phyloP scores from a whole-genome alignment of 2,888 invertebrate species.

The Philonicus albiceps region DNA sequence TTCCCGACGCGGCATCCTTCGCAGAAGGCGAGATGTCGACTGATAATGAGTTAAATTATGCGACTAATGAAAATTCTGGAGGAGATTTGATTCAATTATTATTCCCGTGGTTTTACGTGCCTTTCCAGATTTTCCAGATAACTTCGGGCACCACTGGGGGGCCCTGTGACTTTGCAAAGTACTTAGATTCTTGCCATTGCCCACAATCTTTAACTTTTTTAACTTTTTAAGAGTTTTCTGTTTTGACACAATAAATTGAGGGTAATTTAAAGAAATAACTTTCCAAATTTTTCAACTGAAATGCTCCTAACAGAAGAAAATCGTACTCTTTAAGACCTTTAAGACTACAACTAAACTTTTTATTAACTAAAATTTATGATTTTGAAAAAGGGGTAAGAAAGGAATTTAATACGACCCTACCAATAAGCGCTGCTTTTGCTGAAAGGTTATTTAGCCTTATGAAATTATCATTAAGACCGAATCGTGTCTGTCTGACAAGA shows the following conservation, averaged over 20 bases:
- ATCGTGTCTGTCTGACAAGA: no score
- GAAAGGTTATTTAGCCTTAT: no score
- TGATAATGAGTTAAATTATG: conserved; percentile 37
- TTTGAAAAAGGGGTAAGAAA: no score
- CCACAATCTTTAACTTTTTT: background rate
- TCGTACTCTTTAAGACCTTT: background rate
- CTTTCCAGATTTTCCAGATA: background rate
- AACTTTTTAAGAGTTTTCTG: background rate
- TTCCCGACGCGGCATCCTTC: background rate
- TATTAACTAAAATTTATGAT: no score
- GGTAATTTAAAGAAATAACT: background rate
- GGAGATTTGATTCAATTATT: conserved; percentile 30
- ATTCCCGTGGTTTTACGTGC: background rate
- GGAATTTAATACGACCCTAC: no score
- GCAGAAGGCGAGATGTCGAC: background rate
- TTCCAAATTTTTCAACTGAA: background rate
- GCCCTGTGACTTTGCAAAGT: background rate
- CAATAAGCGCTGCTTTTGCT: no score
- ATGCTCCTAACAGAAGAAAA: background rate
- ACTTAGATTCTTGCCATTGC: background rate
- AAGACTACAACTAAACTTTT: no score
- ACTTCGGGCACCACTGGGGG: background rate
- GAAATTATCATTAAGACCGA: no score
- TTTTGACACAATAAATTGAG: background rate
- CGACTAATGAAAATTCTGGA: conserved; percentile 34